A percentile compares a stretch with the other conserved stretches of the same genome.
These are phyloP conservation scores for Empidonax traillii DNA, from an alignment of 2,113 vertebrate genomes.

Conservation along the genomic window DNA sequence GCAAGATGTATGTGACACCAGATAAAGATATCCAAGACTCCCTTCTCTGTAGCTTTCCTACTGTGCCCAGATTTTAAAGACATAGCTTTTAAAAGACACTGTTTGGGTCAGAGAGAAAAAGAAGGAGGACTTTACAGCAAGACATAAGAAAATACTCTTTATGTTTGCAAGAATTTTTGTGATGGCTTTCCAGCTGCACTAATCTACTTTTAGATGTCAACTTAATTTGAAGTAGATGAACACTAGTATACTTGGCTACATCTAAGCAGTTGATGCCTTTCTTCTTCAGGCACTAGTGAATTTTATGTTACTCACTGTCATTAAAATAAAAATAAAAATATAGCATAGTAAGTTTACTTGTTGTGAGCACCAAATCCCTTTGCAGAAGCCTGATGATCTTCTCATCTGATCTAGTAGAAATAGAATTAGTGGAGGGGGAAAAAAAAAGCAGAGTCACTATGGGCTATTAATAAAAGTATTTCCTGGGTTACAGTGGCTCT, in stretches of 20 bases:
- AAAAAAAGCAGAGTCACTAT: fast-evolving
- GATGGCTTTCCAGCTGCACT: neutral
- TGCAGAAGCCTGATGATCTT: neutral
- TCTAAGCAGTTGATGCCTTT: neutral
- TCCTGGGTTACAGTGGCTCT: neutral
- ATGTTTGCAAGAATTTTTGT: neutral
- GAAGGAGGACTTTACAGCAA: neutral
- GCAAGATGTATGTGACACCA: neutral
- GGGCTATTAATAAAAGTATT: neutral
- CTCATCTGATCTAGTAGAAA: neutral
- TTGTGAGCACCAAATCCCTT: neutral
- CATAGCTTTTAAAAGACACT: neutral
- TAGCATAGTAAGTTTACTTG: neutral
- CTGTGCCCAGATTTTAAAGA: neutral
- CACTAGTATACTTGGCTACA: neutral
- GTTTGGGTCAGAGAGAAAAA: neutral
- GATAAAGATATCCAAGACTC: neutral
- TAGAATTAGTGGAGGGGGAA: neutral
- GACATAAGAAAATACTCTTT: neutral
- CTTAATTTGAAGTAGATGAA: neutral
- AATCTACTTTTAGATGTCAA: neutral
- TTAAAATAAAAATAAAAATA: neutral
- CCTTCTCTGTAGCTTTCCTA: neutral
- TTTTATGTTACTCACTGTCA: neutral
- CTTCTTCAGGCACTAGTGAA: neutral